A percentile compares a stretch with the other conserved stretches of the same genome.
Evolutionary conservation across 35 echinoderm and acorn worm genomes (phyloP).

Genomic region (Ptychodera flava): DNA sequence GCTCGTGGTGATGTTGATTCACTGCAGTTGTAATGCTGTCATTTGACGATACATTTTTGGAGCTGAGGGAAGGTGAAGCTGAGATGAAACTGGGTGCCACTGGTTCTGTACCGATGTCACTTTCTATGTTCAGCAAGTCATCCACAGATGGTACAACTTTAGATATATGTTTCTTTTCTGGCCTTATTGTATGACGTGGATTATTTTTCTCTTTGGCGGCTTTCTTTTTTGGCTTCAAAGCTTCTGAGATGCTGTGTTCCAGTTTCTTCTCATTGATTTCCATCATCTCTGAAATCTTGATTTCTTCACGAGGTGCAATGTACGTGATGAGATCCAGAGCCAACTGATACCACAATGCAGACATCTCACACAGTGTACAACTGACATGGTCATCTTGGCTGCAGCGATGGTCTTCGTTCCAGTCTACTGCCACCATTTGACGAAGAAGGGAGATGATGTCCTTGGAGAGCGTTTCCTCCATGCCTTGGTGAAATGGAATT

Average conservation of each 20-base stretch:
- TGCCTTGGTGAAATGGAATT: constrained; percentile 49
- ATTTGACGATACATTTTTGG: not conserved
- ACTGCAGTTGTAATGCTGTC: not conserved
- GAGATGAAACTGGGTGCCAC: not conserved
- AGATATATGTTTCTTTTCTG: not conserved
- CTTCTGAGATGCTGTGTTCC: constrained; percentile 1
- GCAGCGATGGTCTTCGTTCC: constrained; percentile 26
- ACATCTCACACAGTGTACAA: constrained; percentile 80
- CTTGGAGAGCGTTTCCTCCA: constrained; percentile 91
- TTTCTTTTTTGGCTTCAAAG: constrained; percentile 3
- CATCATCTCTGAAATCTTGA: constrained; percentile 26
- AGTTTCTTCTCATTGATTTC: constrained; percentile 25
- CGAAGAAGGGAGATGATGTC: constrained; percentile 74
- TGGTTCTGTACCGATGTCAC: not conserved
- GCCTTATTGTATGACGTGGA: too few relatives aligned
- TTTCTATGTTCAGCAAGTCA: not conserved
- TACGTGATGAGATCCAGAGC: constrained; percentile 65
- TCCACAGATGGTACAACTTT: constrained; percentile 10
- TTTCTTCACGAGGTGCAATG: constrained; percentile 55
- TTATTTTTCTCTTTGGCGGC: not conserved
- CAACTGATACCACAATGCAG: constrained; percentile 81
- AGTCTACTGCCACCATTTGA: constrained; percentile 67
- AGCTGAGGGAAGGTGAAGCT: not conserved
- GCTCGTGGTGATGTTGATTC: not conserved
- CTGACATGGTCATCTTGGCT: constrained; percentile 6